A percentile compares a stretch with the other conserved stretches of the same genome.
phyloP scores from a whole-genome alignment of 2,888 invertebrate genomes.

The Stomorhina lunata region DNA sequence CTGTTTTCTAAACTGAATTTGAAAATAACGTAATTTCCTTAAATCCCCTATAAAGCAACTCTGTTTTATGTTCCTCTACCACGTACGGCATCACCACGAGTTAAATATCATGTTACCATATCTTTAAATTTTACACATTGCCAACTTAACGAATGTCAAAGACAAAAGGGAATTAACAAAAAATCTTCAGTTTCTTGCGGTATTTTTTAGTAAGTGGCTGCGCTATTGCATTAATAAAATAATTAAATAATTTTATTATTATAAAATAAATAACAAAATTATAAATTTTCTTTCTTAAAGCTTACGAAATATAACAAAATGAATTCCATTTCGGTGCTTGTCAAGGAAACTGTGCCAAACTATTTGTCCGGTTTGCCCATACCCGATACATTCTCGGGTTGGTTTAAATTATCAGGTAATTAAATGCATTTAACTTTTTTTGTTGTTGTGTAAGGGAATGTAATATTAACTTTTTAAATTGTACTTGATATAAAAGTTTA shows the following conservation, averaged over 20 bases:
- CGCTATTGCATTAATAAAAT: background rate
- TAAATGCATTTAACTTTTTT: no score
- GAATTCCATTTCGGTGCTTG: conserved; percentile 88
- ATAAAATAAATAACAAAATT: background rate
- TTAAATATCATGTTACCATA: background rate
- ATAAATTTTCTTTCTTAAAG: background rate
- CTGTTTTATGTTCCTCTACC: no score
- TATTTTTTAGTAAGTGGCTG: conserved; percentile 39
- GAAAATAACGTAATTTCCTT: no score
- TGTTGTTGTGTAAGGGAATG: no score
- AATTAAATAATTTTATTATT: background rate
- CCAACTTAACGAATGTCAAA: conserved; percentile 32
- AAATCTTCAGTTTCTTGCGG: conserved; percentile 33
- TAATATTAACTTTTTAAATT: no score
- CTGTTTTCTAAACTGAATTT: no score
- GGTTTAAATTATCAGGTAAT: conserved; percentile 92
- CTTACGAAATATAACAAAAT: conserved; percentile 79
- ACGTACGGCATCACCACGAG: background rate
- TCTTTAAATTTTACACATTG: background rate
- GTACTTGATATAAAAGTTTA: no score
- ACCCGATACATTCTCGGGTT: conserved; percentile 90
- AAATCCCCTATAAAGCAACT: no score
- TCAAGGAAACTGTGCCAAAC: conserved; percentile 90
- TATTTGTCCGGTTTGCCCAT: conserved; percentile 92
- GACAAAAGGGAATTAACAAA: conserved; percentile 2